phyloP scores from a whole-genome alignment of 2,113 vertebrate species.

The Smithornis capensis region DNA sequence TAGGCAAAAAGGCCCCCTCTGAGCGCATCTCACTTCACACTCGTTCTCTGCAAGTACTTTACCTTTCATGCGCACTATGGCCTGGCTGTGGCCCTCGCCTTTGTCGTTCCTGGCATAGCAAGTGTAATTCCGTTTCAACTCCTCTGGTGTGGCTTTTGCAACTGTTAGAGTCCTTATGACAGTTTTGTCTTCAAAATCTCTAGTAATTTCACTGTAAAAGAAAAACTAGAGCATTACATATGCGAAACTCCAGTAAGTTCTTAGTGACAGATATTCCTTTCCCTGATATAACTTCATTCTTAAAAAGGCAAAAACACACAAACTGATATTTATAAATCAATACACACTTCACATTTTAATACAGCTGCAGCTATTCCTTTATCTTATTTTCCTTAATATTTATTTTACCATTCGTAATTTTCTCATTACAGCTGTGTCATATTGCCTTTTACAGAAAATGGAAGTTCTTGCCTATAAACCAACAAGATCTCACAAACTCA shows the following conservation, averaged over 20 bases:
- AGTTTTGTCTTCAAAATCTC: conserved; percentile 61
- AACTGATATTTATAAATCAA: background rate
- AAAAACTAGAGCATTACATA: background rate
- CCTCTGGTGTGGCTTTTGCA: conserved; percentile 73
- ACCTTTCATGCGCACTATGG: conserved; percentile 76
- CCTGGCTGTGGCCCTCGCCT: conserved; percentile 62
- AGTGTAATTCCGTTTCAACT: conserved; percentile 80
- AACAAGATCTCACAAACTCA: background rate
- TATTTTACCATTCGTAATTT: conserved; percentile 5
- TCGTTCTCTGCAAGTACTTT: background rate
- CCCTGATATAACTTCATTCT: background rate
- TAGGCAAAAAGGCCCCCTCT: background rate
- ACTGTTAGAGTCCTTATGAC: conserved; percentile 66
- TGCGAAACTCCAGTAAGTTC: background rate
- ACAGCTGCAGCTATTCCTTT: background rate
- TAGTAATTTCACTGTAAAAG: conserved; percentile 44
- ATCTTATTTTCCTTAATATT: conserved; percentile 30
- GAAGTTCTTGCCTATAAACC: conserved; percentile 15
- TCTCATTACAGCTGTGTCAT: background rate
- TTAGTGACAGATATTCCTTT: background rate
- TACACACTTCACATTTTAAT: conserved; percentile 1
- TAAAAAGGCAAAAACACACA: background rate
- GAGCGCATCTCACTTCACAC: background rate
- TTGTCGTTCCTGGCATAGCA: conserved; percentile 77
- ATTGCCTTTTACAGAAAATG: background rate